Conservation (phyloP, 1,140 invertebrate species). For the Tribolium castaneum region DNA sequence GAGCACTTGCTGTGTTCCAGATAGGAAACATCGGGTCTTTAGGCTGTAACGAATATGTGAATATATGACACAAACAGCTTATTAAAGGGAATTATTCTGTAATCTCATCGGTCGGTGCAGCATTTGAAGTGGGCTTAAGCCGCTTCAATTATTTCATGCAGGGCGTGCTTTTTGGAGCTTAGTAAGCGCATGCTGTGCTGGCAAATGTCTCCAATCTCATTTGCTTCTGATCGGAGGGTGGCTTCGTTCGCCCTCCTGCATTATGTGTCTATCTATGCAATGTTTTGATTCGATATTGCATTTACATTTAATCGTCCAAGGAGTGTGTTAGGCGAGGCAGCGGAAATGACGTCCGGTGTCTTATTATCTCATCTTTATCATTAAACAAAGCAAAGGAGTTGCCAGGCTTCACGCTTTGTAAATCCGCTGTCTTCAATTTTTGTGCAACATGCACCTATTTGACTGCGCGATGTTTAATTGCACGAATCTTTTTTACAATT, state of each 20-base stretch:
- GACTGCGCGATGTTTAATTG: neutral
- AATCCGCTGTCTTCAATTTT: conserved; percentile 4
- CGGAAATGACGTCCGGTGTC: conserved; percentile 12
- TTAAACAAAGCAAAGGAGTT: conserved; percentile 35
- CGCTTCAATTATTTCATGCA: conserved; percentile 46
- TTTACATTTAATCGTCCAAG: conserved; percentile 20
- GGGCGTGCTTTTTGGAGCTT: conserved; percentile 43
- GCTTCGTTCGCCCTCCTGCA: neutral
- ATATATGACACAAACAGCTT: conserved; percentile 8
- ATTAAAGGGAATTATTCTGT: neutral
- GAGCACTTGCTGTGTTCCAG: neutral
- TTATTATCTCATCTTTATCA: conserved; percentile 20
- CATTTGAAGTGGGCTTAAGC: conserved; percentile 32
- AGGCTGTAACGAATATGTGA: neutral
- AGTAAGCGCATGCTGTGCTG: conserved; percentile 44
- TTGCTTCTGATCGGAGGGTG: conserved; percentile 46
- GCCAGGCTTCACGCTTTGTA: neutral
- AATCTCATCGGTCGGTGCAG: conserved; percentile 2
- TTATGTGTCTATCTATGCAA: neutral
- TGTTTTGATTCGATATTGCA: conserved; percentile 15
- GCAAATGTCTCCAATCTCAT: conserved; percentile 49
- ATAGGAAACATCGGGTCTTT: neutral
- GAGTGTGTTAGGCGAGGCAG: conserved; percentile 1
- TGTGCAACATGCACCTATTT: conserved; percentile 11
- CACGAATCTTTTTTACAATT: conserved; percentile 14